Evolutionary conservation across 2,113 vertebrate species (phyloP), one percentile per base, ranked within the genome.

Genomic region (Limanda limanda): DNA sequence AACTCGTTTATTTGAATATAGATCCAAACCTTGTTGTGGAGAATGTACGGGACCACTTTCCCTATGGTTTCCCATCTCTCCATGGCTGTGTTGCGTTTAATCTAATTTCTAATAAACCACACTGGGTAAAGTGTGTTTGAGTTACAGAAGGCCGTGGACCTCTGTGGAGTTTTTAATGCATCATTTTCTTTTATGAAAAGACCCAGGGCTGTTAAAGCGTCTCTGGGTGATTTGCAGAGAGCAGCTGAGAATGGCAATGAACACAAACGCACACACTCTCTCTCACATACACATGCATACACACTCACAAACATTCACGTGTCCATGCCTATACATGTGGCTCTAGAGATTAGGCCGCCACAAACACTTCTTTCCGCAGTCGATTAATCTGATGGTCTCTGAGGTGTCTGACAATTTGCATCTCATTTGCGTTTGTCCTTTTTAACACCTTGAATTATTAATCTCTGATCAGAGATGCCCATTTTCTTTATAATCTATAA

Each of bases 201-300:
- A 80, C 85, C 84, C 23, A 2, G 47, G 77, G 83, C 83, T 78
- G 74, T 83, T 72, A 71, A 90, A 86, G 85, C 67, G 78, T 87
- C 90, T 88, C 68, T 74, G 76, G 74, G 78, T 90, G 87, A 94
- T 91, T 88, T 91, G 88, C 83, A 84, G 66, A 24, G 52, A 80
- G 83, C 88, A 90, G 90, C 79, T 81, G 85, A 92, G 89, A 86
- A 88, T 88, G 79, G 77, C 75, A 42, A 68, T 62, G 73, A 81
- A 70, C 76, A 74, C 80, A n/a, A 25, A 20, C 37, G 35, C 18
- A n/a, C 15, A 37, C 31, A 5, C 20, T 42, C 14, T 20, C 56
- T 62, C 25, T 4, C 55, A n/a, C 35, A 57, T 21, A 52, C 79
- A 69, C 27, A 62, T 27, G 40, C 42, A 77, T 59, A 24, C 37